Evolutionary conservation across 37 sponge, comb jelly and placozoan genomes (phyloP).

Genomic region (Halichondria panicea): DNA sequence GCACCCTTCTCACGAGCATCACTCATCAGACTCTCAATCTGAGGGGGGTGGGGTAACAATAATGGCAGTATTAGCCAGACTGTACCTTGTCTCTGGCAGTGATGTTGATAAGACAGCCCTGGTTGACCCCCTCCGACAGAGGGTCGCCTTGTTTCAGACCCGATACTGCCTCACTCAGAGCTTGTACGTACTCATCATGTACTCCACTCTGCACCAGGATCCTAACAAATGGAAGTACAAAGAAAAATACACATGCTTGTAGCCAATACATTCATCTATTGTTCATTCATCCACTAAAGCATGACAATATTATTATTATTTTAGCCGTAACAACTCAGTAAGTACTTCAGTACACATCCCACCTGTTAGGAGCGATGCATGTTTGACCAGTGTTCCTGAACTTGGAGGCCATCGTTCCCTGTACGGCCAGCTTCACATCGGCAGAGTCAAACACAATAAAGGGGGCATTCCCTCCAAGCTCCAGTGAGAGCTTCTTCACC

Average conservation of each 20-base stretch:
- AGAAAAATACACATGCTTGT: no score
- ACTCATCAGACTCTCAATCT: slow-evolving; percentile 70
- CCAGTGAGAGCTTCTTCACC: slow-evolving; percentile 84
- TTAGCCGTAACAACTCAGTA: background rate
- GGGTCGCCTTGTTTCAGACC: slow-evolving; percentile 78
- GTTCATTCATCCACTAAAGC: background rate
- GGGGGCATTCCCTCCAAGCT: slow-evolving; percentile 97
- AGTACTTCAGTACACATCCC: background rate
- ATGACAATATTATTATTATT: background rate
- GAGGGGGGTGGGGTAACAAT: background rate
- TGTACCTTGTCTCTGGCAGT: slow-evolving; percentile 80
- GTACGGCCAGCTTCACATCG: slow-evolving; percentile 76
- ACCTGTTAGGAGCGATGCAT: slow-evolving; percentile 53
- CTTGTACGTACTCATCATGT: slow-evolving; percentile 74
- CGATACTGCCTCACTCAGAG: slow-evolving; percentile 45
- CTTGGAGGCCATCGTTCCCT: slow-evolving; percentile 74
- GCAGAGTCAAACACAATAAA: slow-evolving; percentile 94
- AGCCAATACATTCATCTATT: background rate
- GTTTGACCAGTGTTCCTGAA: slow-evolving; percentile 92
- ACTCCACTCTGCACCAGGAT: slow-evolving; percentile 82
- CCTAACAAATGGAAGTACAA: slow-evolving; percentile 67
- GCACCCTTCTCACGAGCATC: slow-evolving; percentile 76
- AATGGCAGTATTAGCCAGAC: background rate
- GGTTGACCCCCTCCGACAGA: slow-evolving; percentile 62
- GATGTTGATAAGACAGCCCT: slow-evolving; percentile 89